phyloP scores from a whole-genome alignment of 2,797 vertebrate genomes.

The Scomberomorus guttatus region DNA sequence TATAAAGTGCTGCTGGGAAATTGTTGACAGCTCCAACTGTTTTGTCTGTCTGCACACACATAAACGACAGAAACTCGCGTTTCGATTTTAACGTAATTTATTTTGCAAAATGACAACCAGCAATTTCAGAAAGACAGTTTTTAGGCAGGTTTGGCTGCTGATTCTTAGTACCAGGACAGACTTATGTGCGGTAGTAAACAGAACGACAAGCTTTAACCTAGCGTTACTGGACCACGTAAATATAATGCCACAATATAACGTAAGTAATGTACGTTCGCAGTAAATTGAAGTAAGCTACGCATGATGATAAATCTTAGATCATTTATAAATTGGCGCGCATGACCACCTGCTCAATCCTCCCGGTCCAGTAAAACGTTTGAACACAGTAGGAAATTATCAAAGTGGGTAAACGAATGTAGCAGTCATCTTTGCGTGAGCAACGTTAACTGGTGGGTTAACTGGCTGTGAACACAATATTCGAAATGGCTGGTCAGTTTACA shows the following conservation, averaged over 20 bases:
- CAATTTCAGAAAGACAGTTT: too few species aligned
- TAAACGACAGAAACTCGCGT: too few species aligned
- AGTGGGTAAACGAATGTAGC: not conserved
- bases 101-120: too few species aligned
- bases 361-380: not conserved
- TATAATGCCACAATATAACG: too few species aligned
- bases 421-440: not conserved
- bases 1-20: too few species aligned
- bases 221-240: not conserved
- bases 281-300: too few species aligned
- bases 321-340: conserved; percentile 43
- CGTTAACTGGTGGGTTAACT: not conserved
- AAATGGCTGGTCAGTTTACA: not conserved
- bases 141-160: too few species aligned
- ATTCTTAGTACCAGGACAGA: too few species aligned
- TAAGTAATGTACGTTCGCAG: not conserved
- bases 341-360: conserved; percentile 12
- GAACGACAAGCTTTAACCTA: not conserved
- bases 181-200: not conserved
- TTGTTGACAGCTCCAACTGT: too few species aligned
- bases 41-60: too few species aligned
- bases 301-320: not conserved
- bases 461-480: not conserved
- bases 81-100: too few species aligned
- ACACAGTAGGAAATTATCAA: not conserved